Evolutionary conservation across 2,888 invertebrate genomes (phyloP), one percentile per base, ranked within the genome.

Genomic region (Pachliopta kotzebuea): DNA sequence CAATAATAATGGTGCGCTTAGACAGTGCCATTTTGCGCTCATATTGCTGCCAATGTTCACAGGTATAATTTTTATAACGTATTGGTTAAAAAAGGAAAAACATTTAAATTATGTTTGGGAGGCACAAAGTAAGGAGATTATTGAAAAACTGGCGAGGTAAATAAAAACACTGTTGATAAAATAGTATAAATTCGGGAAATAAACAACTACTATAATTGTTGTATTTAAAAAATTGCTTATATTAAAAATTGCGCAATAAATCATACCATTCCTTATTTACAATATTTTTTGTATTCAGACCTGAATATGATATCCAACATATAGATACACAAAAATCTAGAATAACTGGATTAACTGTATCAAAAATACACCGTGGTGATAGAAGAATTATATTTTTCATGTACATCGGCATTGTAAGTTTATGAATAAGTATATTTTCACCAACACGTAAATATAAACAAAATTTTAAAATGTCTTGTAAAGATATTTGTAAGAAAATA

Each of bases 11-110:
- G 31, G 11, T 8, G 31, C 31, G 31, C 31, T 31, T 31, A 31
- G 9, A 31, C 31, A 31, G 31, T 31, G 31, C 8, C 31, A 31
- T 11, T 4, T 2, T 45, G 26, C 26, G 26, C 26, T 26, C 9
- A 37, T 8, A 9, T 11, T 14, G 37, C 14, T 37, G 37, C 11
- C n/a, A n/a, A 18, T n/a, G 50, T 52, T 52, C 42, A 14, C 49
- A 63, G 63, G 63, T 54, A 54, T 63, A 6, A 21, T 63, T 20
- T 59, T 63, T n/a, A 24, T 21, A 8, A 26, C 58, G 7, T 63
- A 6, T 23, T 63, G 63, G 63, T 18, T 42, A 23, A 45, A 58
- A 29, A 63, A n/a, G 31, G 31, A 49, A 54, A 54, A 63, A 54
- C 24, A 49, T 63, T 31, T 63, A 21, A 31, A 58, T 14, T 59